These are phyloP conservation scores for Orbicella faveolata DNA, from an alignment of 64 coral and sea anemone genomes.

Conservation along the genomic window DNA sequence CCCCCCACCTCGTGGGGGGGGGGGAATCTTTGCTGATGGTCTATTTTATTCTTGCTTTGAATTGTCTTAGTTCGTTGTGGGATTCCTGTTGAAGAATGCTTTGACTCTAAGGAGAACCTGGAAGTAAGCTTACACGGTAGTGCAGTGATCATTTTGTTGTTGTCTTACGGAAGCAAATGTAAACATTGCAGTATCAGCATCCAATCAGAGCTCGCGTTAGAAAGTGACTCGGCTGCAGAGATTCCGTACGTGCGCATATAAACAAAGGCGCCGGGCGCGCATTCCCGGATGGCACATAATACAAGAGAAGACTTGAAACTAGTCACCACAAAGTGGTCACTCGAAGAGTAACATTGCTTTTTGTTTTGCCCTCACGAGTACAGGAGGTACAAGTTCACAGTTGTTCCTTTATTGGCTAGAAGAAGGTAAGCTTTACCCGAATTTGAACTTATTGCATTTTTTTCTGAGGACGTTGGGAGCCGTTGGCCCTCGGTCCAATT, in stretches of 20 bases:
- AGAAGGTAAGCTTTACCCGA: not conserved
- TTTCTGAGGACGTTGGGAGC: not conserved
- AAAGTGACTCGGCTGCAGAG: not conserved
- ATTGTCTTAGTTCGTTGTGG: no score
- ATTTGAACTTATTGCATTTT: not conserved
- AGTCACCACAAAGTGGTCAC: conserved; percentile 26
- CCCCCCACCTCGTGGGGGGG: no score
- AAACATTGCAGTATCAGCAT: not conserved
- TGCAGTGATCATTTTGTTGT: not conserved
- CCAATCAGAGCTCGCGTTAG: conserved; percentile 13
- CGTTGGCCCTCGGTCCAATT: not conserved
- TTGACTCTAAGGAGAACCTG: no score
- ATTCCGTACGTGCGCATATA: conserved; percentile 25
- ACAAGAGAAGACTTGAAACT: conserved; percentile 50
- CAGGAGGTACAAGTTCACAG: not conserved
- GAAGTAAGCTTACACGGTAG: no score
- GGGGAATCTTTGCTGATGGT: no score
- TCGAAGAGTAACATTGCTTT: not conserved
- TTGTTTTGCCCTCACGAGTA: not conserved
- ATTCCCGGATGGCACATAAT: conserved; percentile 17
- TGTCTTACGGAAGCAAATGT: not conserved
- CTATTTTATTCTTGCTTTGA: no score
- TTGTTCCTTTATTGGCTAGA: conserved; percentile 22
- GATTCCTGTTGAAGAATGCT: no score
- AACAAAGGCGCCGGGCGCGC: conserved; percentile 25